These are phyloP conservation scores for Trilocha varians DNA, from an alignment of 2,888 invertebrate genomes.

Conservation along the genomic window DNA sequence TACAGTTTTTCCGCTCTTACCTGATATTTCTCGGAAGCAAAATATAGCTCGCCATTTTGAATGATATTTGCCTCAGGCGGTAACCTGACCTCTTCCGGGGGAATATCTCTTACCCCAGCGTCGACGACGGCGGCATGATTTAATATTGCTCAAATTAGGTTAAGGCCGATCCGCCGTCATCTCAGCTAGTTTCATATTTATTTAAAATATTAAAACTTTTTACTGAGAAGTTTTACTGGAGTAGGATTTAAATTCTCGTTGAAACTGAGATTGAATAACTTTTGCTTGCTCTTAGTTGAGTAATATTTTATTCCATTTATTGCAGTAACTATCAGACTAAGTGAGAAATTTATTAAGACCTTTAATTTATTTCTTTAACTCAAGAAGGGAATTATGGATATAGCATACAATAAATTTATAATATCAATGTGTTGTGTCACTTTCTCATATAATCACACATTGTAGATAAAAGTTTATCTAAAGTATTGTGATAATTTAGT, in stretches of 20 bases:
- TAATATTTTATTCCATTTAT: too few species aligned
- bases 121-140: background rate
- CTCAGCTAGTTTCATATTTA: background rate
- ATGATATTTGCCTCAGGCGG: background rate
- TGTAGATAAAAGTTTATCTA: background rate
- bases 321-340: too few species aligned
- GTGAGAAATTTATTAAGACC: too few species aligned
- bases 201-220: too few species aligned
- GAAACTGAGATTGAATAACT: too few species aligned
- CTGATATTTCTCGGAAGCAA: background rate
- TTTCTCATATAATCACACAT: background rate
- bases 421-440: background rate
- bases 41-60: background rate
- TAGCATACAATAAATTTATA: too few species aligned
- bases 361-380: too few species aligned
- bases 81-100: background rate
- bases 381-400: too few species aligned
- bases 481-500: background rate
- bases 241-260: too few species aligned
- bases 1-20: background rate
- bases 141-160: background rate
- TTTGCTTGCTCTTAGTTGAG: too few species aligned
- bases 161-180: background rate
- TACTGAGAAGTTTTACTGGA: too few species aligned
- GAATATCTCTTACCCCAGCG: background rate